Base-by-base conservation (phyloP, 2,888 invertebrate genomes). In the Sminthurides aquaticus region DNA sequence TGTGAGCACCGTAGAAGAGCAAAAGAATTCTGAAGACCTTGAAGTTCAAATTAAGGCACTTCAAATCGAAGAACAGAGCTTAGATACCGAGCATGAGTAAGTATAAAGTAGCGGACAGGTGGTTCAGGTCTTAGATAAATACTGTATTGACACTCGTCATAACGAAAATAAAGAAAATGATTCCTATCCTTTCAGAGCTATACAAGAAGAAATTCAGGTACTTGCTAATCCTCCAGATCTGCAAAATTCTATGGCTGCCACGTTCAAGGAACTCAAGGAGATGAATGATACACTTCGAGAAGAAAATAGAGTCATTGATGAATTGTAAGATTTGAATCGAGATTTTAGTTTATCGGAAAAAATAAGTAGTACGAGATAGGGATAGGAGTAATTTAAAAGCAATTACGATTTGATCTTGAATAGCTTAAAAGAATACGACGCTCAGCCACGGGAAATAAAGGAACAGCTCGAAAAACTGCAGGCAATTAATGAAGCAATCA, bases 401-500 rank as follows among this genome's bases (percentile, higher is more conserved):
- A n/a, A n/a, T n/a, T n/a, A n/a, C n/a, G n/a, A n/a, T n/a, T n/a
- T n/a, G n/a, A n/a, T n/a, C n/a, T n/a, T n/a, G n/a, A n/a, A 20
- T 28, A 65, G 65, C 28, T 60, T 65, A 5, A 29, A 48, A 26
- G 27, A 56, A 55, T 70, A 70, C 58, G 65, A 69, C 25, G 34
- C 63, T 11, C 60, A 67, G 0, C 67, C 68, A 48, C 48, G 57
- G 18, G 65, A 67, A n/a, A 60, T 62, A 18, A 8, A 43, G 18
- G 59, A 48, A 22, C 3, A 68, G 8, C 18, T 67, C 2, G 18
- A 57, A 18, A 60, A 70, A 43, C 65, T 67, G 54, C 43, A 64
- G 3, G 43, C 5, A n/a, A 43, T 69, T 1, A 66, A 67, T 24
- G 69, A 69, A 61, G 60, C 64, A 20, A 69, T 71, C 8, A 49